Percentiles rank a stretch among this genome's conserved stretches.
These are phyloP conservation scores for Scortum barcoo DNA, from an alignment of 2,113 vertebrate species.

Conservation along the genomic window DNA sequence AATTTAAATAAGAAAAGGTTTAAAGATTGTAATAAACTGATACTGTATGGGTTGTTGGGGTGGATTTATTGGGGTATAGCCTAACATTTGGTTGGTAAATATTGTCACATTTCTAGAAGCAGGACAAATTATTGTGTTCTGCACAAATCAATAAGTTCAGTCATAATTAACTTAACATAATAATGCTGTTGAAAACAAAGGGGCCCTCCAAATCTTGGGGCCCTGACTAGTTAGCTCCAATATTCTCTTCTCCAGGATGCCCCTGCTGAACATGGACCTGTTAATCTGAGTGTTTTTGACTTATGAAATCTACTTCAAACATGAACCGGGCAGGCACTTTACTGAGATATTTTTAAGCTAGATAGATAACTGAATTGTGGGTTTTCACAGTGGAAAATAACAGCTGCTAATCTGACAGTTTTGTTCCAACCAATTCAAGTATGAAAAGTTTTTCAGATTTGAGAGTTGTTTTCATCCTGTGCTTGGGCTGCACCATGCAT, in stretches of 20 bases:
- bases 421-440: slow-evolving; percentile 14
- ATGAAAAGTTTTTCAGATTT: slow-evolving; percentile 23
- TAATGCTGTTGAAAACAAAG: background rate
- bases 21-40: too few relatives aligned
- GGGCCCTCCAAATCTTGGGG: background rate
- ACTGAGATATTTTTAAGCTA: background rate
- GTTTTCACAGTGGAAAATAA: background rate
- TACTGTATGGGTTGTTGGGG: too few relatives aligned
- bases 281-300: background rate
- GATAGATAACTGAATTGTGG: background rate
- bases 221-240: background rate
- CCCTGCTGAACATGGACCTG: background rate
- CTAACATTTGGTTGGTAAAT: too few relatives aligned
- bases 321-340: background rate
- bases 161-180: background rate
- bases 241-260: background rate
- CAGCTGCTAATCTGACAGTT: slow-evolving; percentile 33
- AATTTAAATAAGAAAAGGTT: too few relatives aligned
- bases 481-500: slow-evolving; percentile 12
- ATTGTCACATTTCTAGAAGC: too few relatives aligned
- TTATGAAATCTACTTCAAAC: background rate
- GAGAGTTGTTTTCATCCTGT: slow-evolving; percentile 21
- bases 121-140: too few relatives aligned
- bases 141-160: too few relatives aligned
- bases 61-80: too few relatives aligned